A percentile compares a stretch with the other conserved stretches of the same genome.
Evolutionary conservation across 1,140 invertebrate species (phyloP).

Genomic region (Temnothorax nylanderi): DNA sequence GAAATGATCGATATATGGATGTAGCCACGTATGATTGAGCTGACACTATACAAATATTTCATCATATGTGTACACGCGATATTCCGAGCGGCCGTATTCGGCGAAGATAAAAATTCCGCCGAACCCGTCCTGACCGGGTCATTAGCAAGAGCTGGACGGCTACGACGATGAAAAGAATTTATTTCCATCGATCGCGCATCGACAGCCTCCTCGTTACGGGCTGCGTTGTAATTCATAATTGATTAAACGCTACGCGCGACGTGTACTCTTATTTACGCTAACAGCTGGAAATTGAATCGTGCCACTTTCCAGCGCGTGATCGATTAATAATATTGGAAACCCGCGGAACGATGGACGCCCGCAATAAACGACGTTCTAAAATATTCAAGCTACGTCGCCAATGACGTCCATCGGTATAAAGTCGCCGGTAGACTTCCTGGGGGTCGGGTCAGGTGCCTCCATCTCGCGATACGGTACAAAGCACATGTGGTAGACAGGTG

Average conservation of each 20-base stretch:
- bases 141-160: background rate
- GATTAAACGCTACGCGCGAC: background rate
- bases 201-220: background rate
- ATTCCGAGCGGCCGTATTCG: background rate
- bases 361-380: conserved; percentile 38
- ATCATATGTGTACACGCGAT: conserved; percentile 27
- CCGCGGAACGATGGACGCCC: background rate
- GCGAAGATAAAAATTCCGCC: background rate
- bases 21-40: conserved; percentile 77
- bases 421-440: background rate
- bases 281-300: background rate
- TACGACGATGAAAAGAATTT: background rate
- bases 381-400: conserved; percentile 43
- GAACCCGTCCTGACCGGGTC: no score
- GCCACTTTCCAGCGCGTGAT: background rate
- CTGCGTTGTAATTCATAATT: background rate
- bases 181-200: background rate
- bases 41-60: conserved; percentile 64
- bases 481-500: background rate
- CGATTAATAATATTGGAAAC: conserved; percentile 22
- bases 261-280: background rate
- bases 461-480: background rate
- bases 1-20: conserved; percentile 82
- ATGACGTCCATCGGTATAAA: conserved; percentile 5
- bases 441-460: background rate